A percentile compares a stretch with the other conserved stretches of the same genome.
These are phyloP conservation scores for Peromyscus nudipes DNA, from an alignment of 2,797 vertebrate species.

Conservation along the genomic window DNA sequence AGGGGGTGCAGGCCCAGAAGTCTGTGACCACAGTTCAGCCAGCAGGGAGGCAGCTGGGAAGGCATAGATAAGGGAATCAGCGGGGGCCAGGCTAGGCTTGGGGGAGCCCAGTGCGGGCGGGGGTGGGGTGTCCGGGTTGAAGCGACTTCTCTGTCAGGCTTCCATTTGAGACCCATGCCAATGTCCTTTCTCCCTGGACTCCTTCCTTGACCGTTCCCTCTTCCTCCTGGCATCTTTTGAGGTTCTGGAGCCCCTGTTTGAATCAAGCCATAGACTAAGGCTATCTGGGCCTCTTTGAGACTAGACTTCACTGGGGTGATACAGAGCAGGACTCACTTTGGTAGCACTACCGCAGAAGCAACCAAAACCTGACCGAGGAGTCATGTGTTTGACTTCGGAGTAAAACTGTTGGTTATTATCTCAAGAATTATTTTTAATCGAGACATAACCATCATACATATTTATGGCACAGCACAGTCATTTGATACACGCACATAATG, in stretches of 20 bases:
- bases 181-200: conserved; percentile 58
- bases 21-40: conserved; percentile 78
- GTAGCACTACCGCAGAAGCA: background rate
- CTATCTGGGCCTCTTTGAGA: background rate
- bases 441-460: background rate
- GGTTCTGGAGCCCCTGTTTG: conserved; percentile 1
- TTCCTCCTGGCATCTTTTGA: conserved; percentile 39
- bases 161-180: conserved; percentile 66
- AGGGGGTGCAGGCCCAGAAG: conserved; percentile 77
- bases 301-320: background rate
- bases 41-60: conserved; percentile 83
- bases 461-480: background rate
- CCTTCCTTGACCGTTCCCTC: conserved; percentile 15
- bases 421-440: background rate
- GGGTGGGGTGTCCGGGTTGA: conserved; percentile 62
- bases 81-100: conserved; percentile 78
- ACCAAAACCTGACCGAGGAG: conserved; percentile 6
- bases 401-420: conserved; percentile 3
- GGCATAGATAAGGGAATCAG: conserved; percentile 83
- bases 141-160: conserved; percentile 54
- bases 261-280: background rate
- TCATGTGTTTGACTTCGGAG: conserved; percentile 14
- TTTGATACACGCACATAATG: background rate
- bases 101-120: conserved; percentile 64
- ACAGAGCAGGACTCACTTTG: background rate